Evolutionary conservation across 2,888 invertebrate species (phyloP).

Genomic region (Lycia hirtaria): DNA sequence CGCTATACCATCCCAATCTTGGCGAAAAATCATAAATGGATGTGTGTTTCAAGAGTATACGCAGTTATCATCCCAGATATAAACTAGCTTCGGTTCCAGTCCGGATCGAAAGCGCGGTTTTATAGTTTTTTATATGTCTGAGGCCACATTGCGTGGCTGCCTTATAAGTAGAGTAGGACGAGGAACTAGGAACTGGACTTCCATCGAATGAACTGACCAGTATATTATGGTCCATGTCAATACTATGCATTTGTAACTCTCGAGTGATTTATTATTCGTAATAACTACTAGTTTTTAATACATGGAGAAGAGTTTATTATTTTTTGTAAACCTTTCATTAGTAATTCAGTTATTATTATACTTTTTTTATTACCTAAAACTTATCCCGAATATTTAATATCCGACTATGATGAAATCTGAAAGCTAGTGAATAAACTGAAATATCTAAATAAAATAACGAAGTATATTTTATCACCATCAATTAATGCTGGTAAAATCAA

Average conservation of each 20-base stretch:
- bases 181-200: conserved; percentile 48
- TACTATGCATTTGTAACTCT: not conserved
- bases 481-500: no score
- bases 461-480: no score
- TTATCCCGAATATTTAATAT: no score
- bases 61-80: conserved; percentile 66
- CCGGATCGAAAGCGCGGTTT: conserved; percentile 80
- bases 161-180: conserved; percentile 56
- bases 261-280: no score
- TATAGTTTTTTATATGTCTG: conserved; percentile 66
- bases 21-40: conserved; percentile 46
- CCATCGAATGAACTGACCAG: conserved; percentile 32
- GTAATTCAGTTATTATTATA: no score
- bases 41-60: conserved; percentile 56
- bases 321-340: no score
- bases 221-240: conserved; percentile 19
- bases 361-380: no score
- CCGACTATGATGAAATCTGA: no score
- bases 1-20: conserved; percentile 21
- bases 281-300: no score
- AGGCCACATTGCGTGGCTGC: conserved; percentile 56
- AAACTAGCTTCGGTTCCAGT: conserved; percentile 64
- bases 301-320: no score
- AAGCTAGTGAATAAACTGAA: no score
- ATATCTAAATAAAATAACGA: no score